phyloP scores from a whole-genome alignment of 2,113 vertebrate genomes.

The Heterotilapia buettikoferi region DNA sequence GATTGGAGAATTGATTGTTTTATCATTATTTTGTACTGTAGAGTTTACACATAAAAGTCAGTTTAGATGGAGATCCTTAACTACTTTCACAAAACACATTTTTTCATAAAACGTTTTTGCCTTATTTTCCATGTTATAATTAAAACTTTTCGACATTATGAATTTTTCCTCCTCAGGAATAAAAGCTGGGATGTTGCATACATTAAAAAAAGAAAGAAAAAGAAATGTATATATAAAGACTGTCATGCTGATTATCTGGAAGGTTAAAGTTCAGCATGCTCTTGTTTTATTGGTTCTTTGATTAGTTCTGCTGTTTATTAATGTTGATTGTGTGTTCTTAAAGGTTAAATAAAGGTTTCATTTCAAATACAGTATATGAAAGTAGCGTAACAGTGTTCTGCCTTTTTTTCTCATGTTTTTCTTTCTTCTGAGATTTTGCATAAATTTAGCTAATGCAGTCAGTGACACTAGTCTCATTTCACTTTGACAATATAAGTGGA shows the following conservation, averaged over 20 bases:
- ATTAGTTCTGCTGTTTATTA: background rate
- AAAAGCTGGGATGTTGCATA: background rate
- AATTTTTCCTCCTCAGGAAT: background rate
- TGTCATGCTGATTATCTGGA: background rate
- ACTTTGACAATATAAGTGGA: background rate
- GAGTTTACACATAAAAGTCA: background rate
- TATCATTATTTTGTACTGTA: rapidly evolving
- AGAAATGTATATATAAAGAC: background rate
- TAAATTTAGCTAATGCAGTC: background rate
- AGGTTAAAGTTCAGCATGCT: background rate
- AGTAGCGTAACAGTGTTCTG: background rate
- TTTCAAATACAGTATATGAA: background rate
- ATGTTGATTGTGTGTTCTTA: background rate
- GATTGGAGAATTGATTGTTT: background rate
- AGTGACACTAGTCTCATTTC: background rate
- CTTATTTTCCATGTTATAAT: no score
- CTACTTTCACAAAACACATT: background rate
- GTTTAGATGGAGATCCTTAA: background rate
- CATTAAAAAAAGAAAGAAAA: background rate
- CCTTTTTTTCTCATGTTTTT: background rate
- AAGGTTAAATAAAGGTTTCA: background rate
- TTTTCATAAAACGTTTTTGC: rapidly evolving
- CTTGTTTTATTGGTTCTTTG: background rate
- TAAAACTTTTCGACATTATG: no score
- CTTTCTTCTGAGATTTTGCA: background rate